These are phyloP conservation scores for Merops nubicus DNA, from an alignment of 2,113 vertebrate species.

Conservation along the genomic window DNA sequence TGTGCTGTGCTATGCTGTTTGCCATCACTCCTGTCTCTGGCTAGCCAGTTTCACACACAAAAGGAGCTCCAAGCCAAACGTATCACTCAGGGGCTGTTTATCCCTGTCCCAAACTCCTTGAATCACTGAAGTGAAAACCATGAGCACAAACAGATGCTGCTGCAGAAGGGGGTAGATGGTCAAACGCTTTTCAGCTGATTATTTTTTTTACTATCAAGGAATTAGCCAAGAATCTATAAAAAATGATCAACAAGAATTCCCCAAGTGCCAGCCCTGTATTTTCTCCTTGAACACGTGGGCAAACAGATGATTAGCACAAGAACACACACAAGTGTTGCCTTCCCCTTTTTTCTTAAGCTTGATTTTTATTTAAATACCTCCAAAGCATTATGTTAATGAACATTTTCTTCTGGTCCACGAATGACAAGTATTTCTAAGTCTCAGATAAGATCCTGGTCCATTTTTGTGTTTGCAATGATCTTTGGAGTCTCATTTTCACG, in stretches of 20 bases:
- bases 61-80: not conserved
- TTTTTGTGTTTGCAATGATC: not conserved
- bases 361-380: constrained; percentile 71
- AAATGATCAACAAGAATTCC: not conserved
- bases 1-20: not conserved
- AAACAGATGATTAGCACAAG: not conserved
- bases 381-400: constrained; percentile 57
- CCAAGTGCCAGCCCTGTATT: not conserved
- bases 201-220: not conserved
- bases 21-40: not conserved
- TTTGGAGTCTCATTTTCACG: not conserved
- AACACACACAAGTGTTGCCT: not conserved
- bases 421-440: not conserved
- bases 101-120: not conserved
- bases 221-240: not conserved
- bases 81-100: not conserved
- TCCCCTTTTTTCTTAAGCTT: not conserved
- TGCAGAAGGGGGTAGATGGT: not conserved
- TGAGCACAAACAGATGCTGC: not conserved
- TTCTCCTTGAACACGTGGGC: not conserved
- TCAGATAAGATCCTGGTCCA: not conserved
- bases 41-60: not conserved
- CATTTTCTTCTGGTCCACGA: constrained; percentile 10
- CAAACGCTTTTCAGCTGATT: not conserved
- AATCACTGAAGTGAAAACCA: not conserved